Conservation (phyloP, 2,113 vertebrate species). For the Nyctereutes procyonoides region DNA sequence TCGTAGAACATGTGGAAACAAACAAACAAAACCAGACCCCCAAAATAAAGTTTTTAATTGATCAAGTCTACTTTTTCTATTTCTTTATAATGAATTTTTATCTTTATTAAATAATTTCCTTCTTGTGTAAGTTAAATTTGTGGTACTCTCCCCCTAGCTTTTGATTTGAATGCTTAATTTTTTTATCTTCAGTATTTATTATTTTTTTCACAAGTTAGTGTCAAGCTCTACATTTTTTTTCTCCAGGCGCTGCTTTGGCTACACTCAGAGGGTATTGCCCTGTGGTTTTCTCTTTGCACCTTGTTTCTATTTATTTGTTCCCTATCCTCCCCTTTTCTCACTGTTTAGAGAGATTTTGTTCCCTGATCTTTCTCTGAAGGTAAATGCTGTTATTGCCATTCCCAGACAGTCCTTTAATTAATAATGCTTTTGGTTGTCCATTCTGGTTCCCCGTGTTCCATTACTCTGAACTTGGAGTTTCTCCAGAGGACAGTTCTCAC, state of each 20-base stretch:
- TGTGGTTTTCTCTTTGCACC: background rate
- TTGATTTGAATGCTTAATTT: background rate
- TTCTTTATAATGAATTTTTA: background rate
- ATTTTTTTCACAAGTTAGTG: background rate
- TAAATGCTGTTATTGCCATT: background rate
- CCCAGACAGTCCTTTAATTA: slow-evolving; percentile 36
- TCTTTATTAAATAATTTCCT: background rate
- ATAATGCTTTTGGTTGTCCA: background rate
- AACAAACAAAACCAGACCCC: background rate
- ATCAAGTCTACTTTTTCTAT: background rate
- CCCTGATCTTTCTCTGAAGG: slow-evolving; percentile 24
- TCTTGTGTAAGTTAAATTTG: background rate
- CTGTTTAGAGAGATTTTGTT: slow-evolving; percentile 27
- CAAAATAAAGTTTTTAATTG: background rate
- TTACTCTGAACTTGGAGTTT: slow-evolving; percentile 7
- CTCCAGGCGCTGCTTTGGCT: background rate
- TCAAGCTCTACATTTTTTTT: background rate
- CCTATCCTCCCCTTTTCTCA: background rate
- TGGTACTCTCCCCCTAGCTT: background rate
- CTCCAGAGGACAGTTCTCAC: slow-evolving; percentile 9
- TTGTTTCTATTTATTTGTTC: slow-evolving; percentile 2
- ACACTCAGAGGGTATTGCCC: background rate
- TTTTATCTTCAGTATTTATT: background rate
- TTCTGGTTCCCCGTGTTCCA: background rate
- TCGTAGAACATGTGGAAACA: background rate